Conservation (phyloP, 2,797 vertebrate species). For the Gobionotothen gibberifrons region DNA sequence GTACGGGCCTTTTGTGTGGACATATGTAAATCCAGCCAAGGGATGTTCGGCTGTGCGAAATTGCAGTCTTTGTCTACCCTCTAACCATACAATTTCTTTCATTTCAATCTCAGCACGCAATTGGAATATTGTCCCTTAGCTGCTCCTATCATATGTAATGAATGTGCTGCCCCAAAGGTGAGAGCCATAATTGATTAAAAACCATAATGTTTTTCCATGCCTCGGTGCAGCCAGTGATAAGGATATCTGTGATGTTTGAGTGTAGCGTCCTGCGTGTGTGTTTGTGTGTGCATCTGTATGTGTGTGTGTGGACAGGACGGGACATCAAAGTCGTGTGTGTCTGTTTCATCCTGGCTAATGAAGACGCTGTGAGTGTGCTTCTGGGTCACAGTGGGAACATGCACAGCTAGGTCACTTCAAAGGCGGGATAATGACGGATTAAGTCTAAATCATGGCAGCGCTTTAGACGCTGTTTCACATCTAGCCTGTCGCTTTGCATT, state of each 20-base stretch:
- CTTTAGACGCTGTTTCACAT: constrained; percentile 71
- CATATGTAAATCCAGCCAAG: constrained; percentile 73
- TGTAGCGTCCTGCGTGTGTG: constrained; percentile 26
- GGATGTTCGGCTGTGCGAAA: constrained; percentile 68
- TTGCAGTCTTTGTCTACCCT: constrained; percentile 72
- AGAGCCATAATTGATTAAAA: constrained; percentile 84
- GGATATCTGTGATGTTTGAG: constrained; percentile 53
- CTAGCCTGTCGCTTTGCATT: constrained; percentile 72
- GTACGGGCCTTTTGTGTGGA: constrained; percentile 53
- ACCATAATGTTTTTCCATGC: constrained; percentile 79
- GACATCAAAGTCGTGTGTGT: constrained; percentile 76
- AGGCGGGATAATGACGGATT: constrained; percentile 83
- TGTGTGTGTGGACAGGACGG: constrained; percentile 46
- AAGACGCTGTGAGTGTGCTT: constrained; percentile 78
- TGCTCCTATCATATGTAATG: constrained; percentile 81
- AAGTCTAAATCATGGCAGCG: constrained; percentile 76
- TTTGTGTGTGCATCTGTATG: constrained; percentile 19
- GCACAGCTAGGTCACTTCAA: constrained; percentile 83
- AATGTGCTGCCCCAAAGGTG: constrained; percentile 83
- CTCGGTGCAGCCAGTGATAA: constrained; percentile 56
- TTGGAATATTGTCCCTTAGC: constrained; percentile 81
- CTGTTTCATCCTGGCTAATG: constrained; percentile 81
- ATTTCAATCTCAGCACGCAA: constrained; percentile 80
- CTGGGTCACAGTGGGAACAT: constrained; percentile 75
- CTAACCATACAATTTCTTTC: constrained; percentile 78